A percentile compares a stretch with the other conserved stretches of the same genome.
phyloP scores from a whole-genome alignment of 2,888 invertebrate species.

The Artemia sinica region DNA sequence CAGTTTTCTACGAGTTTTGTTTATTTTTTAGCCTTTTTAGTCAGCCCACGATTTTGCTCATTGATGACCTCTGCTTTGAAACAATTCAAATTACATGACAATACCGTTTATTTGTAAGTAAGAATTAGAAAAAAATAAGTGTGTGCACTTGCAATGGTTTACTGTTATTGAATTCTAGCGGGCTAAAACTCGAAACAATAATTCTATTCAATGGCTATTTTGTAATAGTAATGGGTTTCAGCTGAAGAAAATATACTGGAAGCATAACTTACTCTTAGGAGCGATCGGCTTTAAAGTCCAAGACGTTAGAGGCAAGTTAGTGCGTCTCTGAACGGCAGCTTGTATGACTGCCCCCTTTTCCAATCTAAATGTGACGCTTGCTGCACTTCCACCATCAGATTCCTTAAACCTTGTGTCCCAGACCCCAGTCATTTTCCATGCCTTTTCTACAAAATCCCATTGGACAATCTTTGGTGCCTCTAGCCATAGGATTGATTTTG shows the following conservation, averaged over 20 bases:
- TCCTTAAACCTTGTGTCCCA: slow-evolving; percentile 21
- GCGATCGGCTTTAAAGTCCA: slow-evolving; percentile 15
- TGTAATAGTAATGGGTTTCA: too few relatives aligned
- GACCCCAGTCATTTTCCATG: slow-evolving; percentile 18
- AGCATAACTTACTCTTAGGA: neutral
- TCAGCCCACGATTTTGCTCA: too few relatives aligned
- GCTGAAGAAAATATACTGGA: neutral
- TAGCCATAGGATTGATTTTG: slow-evolving; percentile 18
- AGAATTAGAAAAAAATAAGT: too few relatives aligned
- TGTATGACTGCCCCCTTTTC: slow-evolving; percentile 20
- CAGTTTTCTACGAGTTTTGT: too few relatives aligned
- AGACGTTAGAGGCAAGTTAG: slow-evolving; percentile 19
- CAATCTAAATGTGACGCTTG: slow-evolving; percentile 18
- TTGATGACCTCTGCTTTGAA: too few relatives aligned
- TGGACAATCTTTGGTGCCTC: slow-evolving; percentile 19
- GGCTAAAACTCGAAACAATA: too few relatives aligned
- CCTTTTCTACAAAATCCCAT: slow-evolving; percentile 7
- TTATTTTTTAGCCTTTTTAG: too few relatives aligned
- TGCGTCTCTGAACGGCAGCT: slow-evolving; percentile 17
- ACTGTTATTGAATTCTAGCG: too few relatives aligned
- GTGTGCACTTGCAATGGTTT: too few relatives aligned
- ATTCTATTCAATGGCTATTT: too few relatives aligned
- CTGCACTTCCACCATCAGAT: neutral
- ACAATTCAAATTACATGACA: too few relatives aligned
- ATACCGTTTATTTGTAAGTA: too few relatives aligned